A percentile compares a stretch with the other conserved stretches of the same genome.
phyloP scores from a whole-genome alignment of 2,888 invertebrate genomes.

The Ophioninae sp. region DNA sequence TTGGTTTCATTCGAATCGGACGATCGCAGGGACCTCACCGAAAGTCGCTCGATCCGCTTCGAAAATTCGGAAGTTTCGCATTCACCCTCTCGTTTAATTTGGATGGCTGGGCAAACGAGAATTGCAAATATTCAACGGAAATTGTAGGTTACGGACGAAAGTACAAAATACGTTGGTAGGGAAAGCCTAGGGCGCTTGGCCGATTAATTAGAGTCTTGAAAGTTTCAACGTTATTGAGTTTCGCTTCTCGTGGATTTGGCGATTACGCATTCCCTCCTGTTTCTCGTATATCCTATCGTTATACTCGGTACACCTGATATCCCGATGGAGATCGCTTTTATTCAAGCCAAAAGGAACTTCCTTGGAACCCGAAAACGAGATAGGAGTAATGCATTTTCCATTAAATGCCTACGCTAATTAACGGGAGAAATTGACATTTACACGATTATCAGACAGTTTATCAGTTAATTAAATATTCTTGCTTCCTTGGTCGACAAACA shows the following conservation, averaged over 20 bases:
- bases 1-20: background rate
- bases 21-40: background rate
- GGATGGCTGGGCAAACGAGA: conserved; percentile 11
- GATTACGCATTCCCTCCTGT: conserved; percentile 3
- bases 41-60: background rate
- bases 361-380: background rate
- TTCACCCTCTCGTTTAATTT: conserved; percentile 13
- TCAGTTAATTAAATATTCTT: no score
- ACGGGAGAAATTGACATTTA: background rate
- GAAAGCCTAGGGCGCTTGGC: background rate
- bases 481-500: no score
- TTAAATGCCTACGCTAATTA: background rate
- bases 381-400: background rate
- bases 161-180: conserved; percentile 1
- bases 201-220: conserved; percentile 22
- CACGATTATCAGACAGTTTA: no score
- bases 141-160: conserved; percentile 1
- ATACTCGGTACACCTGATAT: background rate
- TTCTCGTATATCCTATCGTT: background rate
- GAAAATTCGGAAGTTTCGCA: background rate
- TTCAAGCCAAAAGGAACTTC: background rate
- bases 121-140: conserved; percentile 18
- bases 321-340: background rate
- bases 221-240: conserved; percentile 8
- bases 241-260: background rate